These are phyloP conservation scores for Theristicus caerulescens DNA, from an alignment of 2,113 vertebrate species.

Conservation along the genomic window DNA sequence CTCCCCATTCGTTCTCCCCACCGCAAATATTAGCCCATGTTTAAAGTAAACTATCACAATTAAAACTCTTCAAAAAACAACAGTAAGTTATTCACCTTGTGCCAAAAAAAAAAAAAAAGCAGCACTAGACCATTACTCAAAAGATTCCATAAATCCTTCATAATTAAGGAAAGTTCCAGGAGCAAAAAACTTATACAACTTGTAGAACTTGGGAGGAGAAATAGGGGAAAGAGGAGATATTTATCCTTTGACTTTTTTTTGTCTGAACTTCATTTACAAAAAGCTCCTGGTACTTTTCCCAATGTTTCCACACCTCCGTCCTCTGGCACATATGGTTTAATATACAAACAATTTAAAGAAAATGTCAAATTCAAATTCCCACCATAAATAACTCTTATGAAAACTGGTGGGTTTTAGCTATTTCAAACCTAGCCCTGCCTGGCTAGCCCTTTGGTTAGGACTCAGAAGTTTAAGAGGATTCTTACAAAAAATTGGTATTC, in stretches of 20 bases:
- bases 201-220: background rate
- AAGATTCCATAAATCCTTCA: slow-evolving; percentile 57
- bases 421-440: slow-evolving; percentile 23
- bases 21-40: background rate
- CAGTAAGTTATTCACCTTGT: slow-evolving; percentile 21
- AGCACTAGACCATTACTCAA: slow-evolving; percentile 33
- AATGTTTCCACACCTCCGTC: slow-evolving; percentile 32
- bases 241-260: background rate
- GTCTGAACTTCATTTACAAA: slow-evolving; percentile 42
- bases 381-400: slow-evolving; percentile 29
- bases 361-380: slow-evolving; percentile 58
- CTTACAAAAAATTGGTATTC: background rate
- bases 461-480: background rate
- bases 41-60: slow-evolving; percentile 36
- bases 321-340: slow-evolving; percentile 61
- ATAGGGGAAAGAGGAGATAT: background rate
- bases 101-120: slow-evolving; percentile 20
- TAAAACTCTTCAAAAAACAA: background rate
- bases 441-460: slow-evolving; percentile 37
- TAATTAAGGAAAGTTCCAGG: slow-evolving; percentile 36
- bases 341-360: slow-evolving; percentile 55
- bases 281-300: slow-evolving; percentile 42
- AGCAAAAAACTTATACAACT: slow-evolving; percentile 17
- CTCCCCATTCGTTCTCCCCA: slow-evolving; percentile 10
- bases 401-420: slow-evolving; percentile 1